Base-by-base conservation (phyloP, 2,113 vertebrate genomes). In the Balaeniceps rex region DNA sequence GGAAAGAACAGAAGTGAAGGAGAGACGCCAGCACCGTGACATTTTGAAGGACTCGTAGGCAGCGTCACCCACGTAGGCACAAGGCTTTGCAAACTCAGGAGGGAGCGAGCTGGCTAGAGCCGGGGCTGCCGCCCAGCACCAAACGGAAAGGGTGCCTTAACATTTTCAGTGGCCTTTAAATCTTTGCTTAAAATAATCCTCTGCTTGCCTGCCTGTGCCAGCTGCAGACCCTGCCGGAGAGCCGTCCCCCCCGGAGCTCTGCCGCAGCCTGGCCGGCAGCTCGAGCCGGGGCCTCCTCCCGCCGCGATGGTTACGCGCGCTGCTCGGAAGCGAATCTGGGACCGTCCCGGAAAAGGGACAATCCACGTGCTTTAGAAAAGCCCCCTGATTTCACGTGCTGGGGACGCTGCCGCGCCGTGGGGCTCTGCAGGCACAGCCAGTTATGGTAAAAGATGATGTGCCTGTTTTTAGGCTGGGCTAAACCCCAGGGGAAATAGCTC, bases 371-470 rank as follows among this genome's bases (percentile, higher is more conserved):
- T 38, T 46, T 4, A 14, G 42, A 34, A 65, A 44, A 78, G 4
- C 6, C 23, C 51, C 60, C 4, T 1, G 8, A 15, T 69, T 74
- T 65, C 63, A 42, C 9, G 14, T 22, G 47, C 81, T 26, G 33
- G 24, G 71, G 57, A 40, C 0, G 2, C 65, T 22, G 72, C 34
- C 10, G 13, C 3, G 36, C 90, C 0, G 0, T 7, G 34, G 86
- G 88, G 55, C 72, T 88, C 40, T 4, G 51, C 88, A 70, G 93
- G 55, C 96, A 91, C 87, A 95, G 70, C 96, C 95, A 31, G 0
- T 96, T 96, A 95, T 94, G 96, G 94, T 95, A 94, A 96, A 96
- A 84, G 90, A 58, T 51, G 61, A 52, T 63, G 77, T 66, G 93
- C 87, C 72, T 94, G 93, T 25, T 71, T 81, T 91, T 74, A 82